Percentiles rank a stretch among this genome's conserved stretches.
phyloP scores from a whole-genome alignment of 2,888 invertebrate species.

The Drosophila putrida region DNA sequence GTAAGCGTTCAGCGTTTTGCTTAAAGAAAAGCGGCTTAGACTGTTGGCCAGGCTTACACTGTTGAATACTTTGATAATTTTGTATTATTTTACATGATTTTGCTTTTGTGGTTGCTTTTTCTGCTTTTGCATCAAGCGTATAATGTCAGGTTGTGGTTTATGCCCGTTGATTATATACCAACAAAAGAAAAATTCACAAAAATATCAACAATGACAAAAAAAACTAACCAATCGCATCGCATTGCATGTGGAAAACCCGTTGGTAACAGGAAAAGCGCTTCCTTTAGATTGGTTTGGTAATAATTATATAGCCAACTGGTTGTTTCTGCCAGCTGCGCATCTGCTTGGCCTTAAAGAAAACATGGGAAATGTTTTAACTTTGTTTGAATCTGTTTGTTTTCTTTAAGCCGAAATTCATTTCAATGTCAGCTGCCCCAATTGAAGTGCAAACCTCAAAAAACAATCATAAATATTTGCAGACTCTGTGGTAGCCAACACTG shows the following conservation, averaged over 20 bases:
- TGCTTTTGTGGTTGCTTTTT: slow-evolving; percentile 32
- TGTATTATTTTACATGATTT: slow-evolving; percentile 49
- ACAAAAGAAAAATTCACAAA: slow-evolving; percentile 21
- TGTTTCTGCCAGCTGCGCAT: slow-evolving; percentile 4
- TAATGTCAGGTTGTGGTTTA: slow-evolving; percentile 41
- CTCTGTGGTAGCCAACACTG: slow-evolving; percentile 38
- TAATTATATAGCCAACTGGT: slow-evolving; percentile 1
- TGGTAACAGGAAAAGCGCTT: slow-evolving; percentile 24
- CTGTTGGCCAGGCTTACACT: slow-evolving; percentile 7
- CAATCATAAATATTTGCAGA: slow-evolving; percentile 68
- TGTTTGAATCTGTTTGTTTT: slow-evolving; percentile 6
- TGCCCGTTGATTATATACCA: slow-evolving; percentile 30
- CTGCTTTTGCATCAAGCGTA: slow-evolving; percentile 28
- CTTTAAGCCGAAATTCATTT: slow-evolving; percentile 13
- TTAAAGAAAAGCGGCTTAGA: not conserved
- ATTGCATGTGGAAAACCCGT: slow-evolving; percentile 30
- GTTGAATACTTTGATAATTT: slow-evolving; percentile 1
- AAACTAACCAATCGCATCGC: slow-evolving; percentile 14
- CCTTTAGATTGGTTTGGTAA: slow-evolving; percentile 2
- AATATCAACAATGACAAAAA: slow-evolving; percentile 23
- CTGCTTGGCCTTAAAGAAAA: not conserved
- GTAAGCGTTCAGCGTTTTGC: not conserved
- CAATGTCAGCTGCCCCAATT: slow-evolving; percentile 53
- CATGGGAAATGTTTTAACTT: slow-evolving; percentile 8
- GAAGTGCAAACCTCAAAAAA: slow-evolving; percentile 28